Conservation (phyloP, 2,888 invertebrate species). For the Lasioglossum zephyrum region DNA sequence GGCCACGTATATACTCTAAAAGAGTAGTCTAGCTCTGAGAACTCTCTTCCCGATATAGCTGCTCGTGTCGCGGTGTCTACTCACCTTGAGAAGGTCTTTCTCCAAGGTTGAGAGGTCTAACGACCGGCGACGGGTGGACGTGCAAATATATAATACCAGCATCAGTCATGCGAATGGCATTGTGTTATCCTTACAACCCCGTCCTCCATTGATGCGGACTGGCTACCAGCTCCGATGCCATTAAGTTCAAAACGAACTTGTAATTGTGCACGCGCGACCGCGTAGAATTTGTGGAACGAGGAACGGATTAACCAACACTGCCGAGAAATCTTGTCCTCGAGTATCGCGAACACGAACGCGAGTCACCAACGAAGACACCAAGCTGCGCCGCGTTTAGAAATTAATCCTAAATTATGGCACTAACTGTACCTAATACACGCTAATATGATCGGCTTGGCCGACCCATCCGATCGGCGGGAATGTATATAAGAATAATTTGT, state of each 20-base stretch:
- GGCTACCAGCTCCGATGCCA: background rate
- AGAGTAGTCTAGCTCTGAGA: conserved; percentile 71
- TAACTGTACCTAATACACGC: conserved; percentile 58
- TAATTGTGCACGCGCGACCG: conserved; percentile 2
- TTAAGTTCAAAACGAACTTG: background rate
- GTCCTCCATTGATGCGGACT: background rate
- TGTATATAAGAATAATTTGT: conserved; percentile 62
- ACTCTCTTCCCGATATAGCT: conserved; percentile 71
- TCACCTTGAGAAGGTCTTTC: conserved; percentile 77
- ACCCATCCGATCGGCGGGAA: background rate
- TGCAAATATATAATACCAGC: conserved; percentile 14
- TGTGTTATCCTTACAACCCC: background rate
- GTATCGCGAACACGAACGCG: background rate
- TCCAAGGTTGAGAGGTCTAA: conserved; percentile 69
- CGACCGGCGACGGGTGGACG: conserved; percentile 56
- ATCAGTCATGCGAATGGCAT: background rate
- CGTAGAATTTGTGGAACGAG: background rate
- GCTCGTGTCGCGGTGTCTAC: conserved; percentile 66
- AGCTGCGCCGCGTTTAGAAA: conserved; percentile 32
- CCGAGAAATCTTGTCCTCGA: background rate
- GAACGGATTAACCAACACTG: background rate
- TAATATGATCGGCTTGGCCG: conserved; percentile 51
- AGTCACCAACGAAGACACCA: conserved; percentile 42
- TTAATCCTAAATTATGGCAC: conserved; percentile 66
- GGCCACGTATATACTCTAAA: conserved; percentile 65